A percentile compares a stretch with the other conserved stretches of the same genome.
Evolutionary conservation across 2,888 invertebrate genomes (phyloP).

Genomic region (Fragum sueziense): DNA sequence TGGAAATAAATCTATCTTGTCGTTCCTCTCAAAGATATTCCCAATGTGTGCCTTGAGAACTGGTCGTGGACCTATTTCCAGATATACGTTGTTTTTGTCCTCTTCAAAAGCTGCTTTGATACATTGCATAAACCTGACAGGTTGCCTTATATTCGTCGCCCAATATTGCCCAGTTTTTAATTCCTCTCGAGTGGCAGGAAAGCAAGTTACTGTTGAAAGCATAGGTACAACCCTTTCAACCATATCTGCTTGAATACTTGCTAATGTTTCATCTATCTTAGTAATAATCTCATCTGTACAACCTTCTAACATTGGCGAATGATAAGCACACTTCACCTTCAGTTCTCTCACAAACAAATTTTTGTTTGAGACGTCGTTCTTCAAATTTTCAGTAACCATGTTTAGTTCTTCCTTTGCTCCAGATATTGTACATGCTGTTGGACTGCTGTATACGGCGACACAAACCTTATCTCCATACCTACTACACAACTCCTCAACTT

Average conservation of each 20-base stretch:
- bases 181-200: constrained; percentile 21
- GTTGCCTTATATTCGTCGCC: constrained; percentile 67
- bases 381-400: constrained; percentile 54
- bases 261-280: constrained; percentile 11
- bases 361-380: neutral
- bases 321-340: constrained; percentile 69
- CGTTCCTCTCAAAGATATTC: constrained; percentile 15
- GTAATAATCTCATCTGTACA: constrained; percentile 48
- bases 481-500: constrained; percentile 44
- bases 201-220: constrained; percentile 67
- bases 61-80: constrained; percentile 73
- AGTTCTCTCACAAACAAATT: constrained; percentile 13
- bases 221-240: neutral
- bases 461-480: constrained; percentile 34
- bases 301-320: constrained; percentile 58
- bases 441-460: constrained; percentile 66
- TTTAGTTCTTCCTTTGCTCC: constrained; percentile 57
- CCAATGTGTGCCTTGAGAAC: constrained; percentile 43
- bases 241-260: neutral
- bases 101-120: constrained; percentile 40
- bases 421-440: constrained; percentile 64
- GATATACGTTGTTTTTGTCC: constrained; percentile 55
- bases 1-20: neutral
- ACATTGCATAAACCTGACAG: constrained; percentile 66
- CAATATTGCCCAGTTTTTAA: constrained; percentile 65